phyloP scores from a whole-genome alignment of 92 coral and sea anemone species.

The Galaxea fascicularis region DNA sequence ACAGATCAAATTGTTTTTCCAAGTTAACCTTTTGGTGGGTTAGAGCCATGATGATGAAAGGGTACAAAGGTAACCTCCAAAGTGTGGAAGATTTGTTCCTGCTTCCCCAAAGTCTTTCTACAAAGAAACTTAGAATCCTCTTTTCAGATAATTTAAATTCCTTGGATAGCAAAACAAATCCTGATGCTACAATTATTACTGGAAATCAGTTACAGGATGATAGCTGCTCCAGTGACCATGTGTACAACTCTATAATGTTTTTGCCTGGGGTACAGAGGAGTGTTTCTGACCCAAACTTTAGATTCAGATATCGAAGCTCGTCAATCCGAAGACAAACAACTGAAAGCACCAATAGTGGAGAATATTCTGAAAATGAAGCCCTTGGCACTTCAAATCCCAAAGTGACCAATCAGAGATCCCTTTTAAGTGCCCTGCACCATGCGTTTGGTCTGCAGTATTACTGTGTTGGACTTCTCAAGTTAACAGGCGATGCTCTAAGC shows the following conservation, averaged over 20 bases:
- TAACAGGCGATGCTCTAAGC: slow-evolving; percentile 89
- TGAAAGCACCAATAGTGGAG: slow-evolving; percentile 1
- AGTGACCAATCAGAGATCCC: slow-evolving; percentile 52
- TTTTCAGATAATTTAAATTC: slow-evolving; percentile 68
- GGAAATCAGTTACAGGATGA: slow-evolving; percentile 16
- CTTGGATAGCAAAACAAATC: slow-evolving; percentile 5
- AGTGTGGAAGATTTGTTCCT: slow-evolving; percentile 79
- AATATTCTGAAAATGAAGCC: slow-evolving; percentile 17
- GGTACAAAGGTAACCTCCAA: slow-evolving; percentile 75
- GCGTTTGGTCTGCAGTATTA: slow-evolving; percentile 96
- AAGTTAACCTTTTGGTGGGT: slow-evolving; percentile 96
- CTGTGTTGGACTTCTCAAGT: slow-evolving; percentile 85
- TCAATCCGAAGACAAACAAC: slow-evolving; percentile 9
- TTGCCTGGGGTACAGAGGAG: slow-evolving; percentile 26
- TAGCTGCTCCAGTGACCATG: slow-evolving; percentile 25
- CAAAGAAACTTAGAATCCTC: slow-evolving; percentile 63
- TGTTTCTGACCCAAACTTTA: slow-evolving; percentile 33
- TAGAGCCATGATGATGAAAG: slow-evolving; percentile 80
- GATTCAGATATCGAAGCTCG: not conserved
- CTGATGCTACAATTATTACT: too few species aligned
- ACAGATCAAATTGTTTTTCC: slow-evolving; percentile 76
- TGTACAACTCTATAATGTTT: slow-evolving; percentile 16
- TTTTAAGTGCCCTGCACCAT: slow-evolving; percentile 87
- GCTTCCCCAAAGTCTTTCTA: slow-evolving; percentile 83
- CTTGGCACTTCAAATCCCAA: not conserved